phyloP scores from a whole-genome alignment of 2,113 vertebrate genomes.

The Delphinus delphis region DNA sequence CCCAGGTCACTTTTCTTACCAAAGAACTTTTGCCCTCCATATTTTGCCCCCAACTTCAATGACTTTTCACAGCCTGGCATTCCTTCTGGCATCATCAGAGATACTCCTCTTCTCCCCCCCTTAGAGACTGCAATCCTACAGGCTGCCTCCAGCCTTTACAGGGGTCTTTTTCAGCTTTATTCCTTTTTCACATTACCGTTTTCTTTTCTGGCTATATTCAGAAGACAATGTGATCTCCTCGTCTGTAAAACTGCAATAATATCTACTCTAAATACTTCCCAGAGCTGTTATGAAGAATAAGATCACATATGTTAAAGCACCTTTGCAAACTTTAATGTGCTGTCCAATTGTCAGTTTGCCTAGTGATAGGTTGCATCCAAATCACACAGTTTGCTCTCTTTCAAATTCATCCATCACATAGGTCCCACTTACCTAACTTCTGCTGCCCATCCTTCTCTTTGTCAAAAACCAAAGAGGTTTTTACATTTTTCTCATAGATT shows the following conservation, averaged over 20 bases:
- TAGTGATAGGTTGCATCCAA: background rate
- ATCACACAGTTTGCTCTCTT: background rate
- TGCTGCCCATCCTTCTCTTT: background rate
- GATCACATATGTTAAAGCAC: background rate
- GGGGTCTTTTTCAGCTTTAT: background rate
- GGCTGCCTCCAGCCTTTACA: background rate
- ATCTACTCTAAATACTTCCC: background rate
- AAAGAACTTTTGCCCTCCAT: background rate
- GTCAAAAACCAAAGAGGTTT: background rate
- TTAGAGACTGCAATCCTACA: background rate
- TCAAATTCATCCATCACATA: background rate
- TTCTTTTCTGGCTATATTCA: background rate
- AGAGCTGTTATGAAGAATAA: background rate
- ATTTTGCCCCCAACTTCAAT: background rate
- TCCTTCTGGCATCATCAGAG: background rate
- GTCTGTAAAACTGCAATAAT: background rate
- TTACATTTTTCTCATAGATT: background rate
- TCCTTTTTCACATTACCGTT: background rate
- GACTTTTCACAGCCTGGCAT: background rate
- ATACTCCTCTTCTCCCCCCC: rapidly evolving
- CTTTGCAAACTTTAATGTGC: background rate
- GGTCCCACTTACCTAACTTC: background rate
- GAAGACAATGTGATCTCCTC: constrained; percentile 7
- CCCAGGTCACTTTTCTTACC: background rate
- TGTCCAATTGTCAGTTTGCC: background rate